phyloP scores from a whole-genome alignment of 2,888 invertebrate species.

The Tipula helvola region DNA sequence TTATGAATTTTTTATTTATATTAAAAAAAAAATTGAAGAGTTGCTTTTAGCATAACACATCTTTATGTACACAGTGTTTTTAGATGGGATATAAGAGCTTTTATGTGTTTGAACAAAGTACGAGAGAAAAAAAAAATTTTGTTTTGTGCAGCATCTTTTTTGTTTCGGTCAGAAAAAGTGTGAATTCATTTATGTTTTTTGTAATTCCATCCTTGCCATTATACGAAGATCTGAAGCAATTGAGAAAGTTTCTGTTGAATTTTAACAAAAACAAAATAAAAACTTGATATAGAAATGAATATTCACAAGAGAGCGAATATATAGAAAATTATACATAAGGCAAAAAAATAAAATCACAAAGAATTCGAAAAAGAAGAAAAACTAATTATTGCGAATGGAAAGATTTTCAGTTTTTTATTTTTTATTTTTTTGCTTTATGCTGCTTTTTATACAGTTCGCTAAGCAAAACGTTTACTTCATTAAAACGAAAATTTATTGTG shows the following conservation, averaged over 20 bases:
- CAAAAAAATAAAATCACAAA: neutral
- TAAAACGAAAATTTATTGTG: neutral
- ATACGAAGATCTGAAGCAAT: neutral
- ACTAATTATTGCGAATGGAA: neutral
- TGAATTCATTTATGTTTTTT: neutral
- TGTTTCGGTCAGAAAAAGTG: neutral
- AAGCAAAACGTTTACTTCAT: slow-evolving; percentile 4
- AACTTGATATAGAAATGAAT: neutral
- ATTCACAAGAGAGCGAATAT: neutral
- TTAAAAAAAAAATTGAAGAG: neutral
- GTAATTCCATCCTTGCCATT: neutral
- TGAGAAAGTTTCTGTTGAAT: neutral
- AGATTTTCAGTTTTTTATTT: neutral
- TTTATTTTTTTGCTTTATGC: neutral
- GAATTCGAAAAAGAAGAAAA: neutral
- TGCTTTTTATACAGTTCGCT: slow-evolving; percentile 4
- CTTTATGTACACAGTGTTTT: neutral
- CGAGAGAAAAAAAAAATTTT: neutral
- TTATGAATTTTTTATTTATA: neutral
- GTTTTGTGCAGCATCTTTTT: neutral
- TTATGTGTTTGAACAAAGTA: neutral
- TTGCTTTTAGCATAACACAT: neutral
- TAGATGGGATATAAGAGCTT: neutral
- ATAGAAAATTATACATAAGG: neutral
- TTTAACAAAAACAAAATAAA: neutral